phyloP scores from a whole-genome alignment of 35 echinoderm and acorn worm genomes.

The Ophioderma brevispina region DNA sequence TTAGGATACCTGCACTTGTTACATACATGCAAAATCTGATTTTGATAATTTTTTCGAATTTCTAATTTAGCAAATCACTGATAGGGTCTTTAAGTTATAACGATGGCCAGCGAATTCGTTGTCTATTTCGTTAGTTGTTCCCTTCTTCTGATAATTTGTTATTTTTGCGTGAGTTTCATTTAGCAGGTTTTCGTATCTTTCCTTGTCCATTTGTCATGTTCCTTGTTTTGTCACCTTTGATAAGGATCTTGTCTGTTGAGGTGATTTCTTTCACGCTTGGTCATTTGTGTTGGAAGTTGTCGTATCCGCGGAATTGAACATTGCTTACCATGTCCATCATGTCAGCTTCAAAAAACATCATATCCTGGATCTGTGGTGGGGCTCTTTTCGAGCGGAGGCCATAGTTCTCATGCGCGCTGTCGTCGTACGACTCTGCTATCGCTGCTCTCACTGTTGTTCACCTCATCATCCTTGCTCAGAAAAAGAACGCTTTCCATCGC shows the following conservation, averaged over 20 bases:
- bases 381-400: not conserved
- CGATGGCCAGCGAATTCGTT: no score
- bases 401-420: not conserved
- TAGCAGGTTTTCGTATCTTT: not conserved
- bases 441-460: not conserved
- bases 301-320: not conserved
- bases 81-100: no score
- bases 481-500: not conserved
- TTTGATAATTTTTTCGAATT: no score
- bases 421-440: not conserved
- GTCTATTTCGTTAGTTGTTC: no score
- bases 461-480: no score
- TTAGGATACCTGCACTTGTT: no score
- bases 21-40: no score
- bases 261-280: not conserved
- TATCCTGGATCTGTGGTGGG: not conserved
- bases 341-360: not conserved
- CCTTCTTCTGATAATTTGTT: no score
- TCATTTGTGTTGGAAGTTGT: not conserved
- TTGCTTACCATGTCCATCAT: not conserved
- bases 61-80: no score
- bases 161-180: not conserved
- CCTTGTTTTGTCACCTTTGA: not conserved
- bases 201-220: not conserved
- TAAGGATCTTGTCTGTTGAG: not conserved